Evolutionary conservation across 2,888 invertebrate species (phyloP).

Genomic region (Ligdia adustata): DNA sequence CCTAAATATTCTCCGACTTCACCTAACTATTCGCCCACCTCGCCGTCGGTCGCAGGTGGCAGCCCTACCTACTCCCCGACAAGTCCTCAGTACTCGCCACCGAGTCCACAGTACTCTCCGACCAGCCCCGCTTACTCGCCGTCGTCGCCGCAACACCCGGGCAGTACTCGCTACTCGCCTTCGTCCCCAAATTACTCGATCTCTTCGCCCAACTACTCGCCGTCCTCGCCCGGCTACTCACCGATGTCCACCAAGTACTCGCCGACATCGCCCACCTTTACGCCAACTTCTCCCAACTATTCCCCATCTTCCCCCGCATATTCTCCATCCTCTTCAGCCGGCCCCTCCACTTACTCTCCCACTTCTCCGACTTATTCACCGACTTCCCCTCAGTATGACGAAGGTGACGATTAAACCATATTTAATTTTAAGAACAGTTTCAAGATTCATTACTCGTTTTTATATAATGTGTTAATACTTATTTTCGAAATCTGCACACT

Average conservation of each 20-base stretch:
- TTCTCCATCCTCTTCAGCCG: constrained; percentile 89
- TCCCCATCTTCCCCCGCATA: constrained; percentile 91
- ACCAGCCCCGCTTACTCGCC: constrained; percentile 90
- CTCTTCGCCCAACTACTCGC: constrained; percentile 89
- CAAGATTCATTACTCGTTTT: too few relatives aligned
- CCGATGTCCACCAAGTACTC: constrained; percentile 93
- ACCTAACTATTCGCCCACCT: constrained; percentile 92
- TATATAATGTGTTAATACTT: too few relatives aligned
- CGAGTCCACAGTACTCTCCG: constrained; percentile 91
- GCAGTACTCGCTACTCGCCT: constrained; percentile 89
- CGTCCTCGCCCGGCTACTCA: constrained; percentile 91
- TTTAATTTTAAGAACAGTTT: too few relatives aligned
- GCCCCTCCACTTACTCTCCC: constrained; percentile 77
- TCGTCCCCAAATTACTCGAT: constrained; percentile 88
- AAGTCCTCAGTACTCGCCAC: constrained; percentile 93
- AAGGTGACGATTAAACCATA: constrained; percentile 78
- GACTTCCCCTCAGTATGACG: constrained; percentile 86
- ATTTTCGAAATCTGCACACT: too few relatives aligned
- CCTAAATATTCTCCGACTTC: constrained; percentile 92
- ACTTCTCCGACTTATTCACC: constrained; percentile 82
- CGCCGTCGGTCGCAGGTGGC: constrained; percentile 90
- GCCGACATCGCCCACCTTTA: constrained; percentile 90
- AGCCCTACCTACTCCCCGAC: constrained; percentile 94
- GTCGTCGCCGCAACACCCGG: constrained; percentile 88
- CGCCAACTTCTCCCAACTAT: constrained; percentile 91